Evolutionary conservation across 2,888 invertebrate species (phyloP), one percentile per base, ranked within the genome.

Genomic region (Endotricha flammealis): DNA sequence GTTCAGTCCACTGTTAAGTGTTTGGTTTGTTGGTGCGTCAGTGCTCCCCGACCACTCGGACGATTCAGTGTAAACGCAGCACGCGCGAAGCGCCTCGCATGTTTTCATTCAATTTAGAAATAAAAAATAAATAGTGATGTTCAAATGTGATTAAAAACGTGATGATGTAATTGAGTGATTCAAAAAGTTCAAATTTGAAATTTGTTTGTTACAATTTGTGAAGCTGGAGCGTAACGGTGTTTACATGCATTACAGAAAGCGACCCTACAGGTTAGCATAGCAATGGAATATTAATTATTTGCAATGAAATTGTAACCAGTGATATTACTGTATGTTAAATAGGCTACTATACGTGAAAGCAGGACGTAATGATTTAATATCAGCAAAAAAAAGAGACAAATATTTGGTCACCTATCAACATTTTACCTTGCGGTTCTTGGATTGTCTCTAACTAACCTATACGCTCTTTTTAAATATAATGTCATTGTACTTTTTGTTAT

Each of bases 201-300:
- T 6, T 45, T 62, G 62, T 56, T 53, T 53, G 65, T 54, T 37
- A 66, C 73, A 60, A 53, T 65, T 72, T 61, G 77, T 64, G 73
- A 85, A 82, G 71, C 86, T 86, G 86, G 86, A 86, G 83, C 82
- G 77, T 51, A 75, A 83, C 71, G 74, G 73, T 67, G 65, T 73
- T 71, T 74, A 82, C 79, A 86, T 86, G 86, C 83, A 86, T 85
- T 85, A 86, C 82, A 80, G 85, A 74, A 86, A 83, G 72, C 81
- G 83, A 53, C 83, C 86, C 48, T 76, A 86, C 76, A 85, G 85
- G 85, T 85, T 69, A 56, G 32, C 25, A 33, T 27, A 14, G 17
- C 25, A 25, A 33, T 33, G 27, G 32, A 33, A 33, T 33, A 33
- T 25, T 27, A 25, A 33, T 5, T 33, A 25, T 27, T 33, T 27